These are phyloP conservation scores for Jaculus jaculus DNA, from an alignment of 2,113 vertebrate genomes.

Conservation along the genomic window DNA sequence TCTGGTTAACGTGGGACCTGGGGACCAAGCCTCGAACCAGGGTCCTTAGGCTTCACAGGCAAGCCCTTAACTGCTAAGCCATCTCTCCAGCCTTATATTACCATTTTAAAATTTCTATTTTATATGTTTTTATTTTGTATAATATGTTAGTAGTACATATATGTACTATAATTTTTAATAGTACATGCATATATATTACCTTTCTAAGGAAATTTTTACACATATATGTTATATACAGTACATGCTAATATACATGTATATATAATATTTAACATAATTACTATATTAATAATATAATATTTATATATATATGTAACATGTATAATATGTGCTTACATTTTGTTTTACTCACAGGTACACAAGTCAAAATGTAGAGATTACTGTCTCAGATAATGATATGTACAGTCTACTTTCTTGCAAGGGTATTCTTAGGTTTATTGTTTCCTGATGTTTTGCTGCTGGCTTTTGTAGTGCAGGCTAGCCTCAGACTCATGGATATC, in stretches of 20 bases:
- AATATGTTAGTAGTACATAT: not conserved
- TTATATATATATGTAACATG: not conserved
- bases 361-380: not conserved
- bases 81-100: too few relatives aligned
- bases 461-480: not conserved
- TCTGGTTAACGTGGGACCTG: too few relatives aligned
- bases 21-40: too few relatives aligned
- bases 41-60: too few relatives aligned
- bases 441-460: not conserved
- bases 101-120: not conserved
- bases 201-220: not conserved
- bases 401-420: not conserved
- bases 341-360: not conserved
- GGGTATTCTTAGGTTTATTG: not conserved
- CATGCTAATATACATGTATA: not conserved
- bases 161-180: not conserved
- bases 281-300: too few relatives aligned
- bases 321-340: not conserved
- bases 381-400: not conserved
- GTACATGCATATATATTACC: not conserved
- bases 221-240: not conserved
- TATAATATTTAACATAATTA: not conserved
- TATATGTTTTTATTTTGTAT: conserved; percentile 3
- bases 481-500: not conserved
- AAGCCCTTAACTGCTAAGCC: too few relatives aligned